Percentiles rank a stretch among this genome's conserved stretches.
These are phyloP conservation scores for Bombus affinis DNA, from an alignment of 1,140 invertebrate genomes.

Conservation along the genomic window DNA sequence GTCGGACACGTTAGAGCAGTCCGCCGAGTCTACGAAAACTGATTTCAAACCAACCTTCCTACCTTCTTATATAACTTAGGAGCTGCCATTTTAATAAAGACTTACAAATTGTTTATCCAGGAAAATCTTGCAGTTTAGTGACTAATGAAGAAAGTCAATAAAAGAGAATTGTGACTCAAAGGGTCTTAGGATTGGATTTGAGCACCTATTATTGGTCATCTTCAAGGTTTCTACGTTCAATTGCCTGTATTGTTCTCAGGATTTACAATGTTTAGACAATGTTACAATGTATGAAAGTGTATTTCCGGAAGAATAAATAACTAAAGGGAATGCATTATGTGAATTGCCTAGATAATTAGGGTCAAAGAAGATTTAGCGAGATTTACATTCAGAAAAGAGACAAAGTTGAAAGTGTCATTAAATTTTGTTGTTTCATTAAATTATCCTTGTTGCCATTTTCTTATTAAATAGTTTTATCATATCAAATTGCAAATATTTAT, in stretches of 20 bases:
- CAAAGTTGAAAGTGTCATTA: rapidly evolving
- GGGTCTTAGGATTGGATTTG: background rate
- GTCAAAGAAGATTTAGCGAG: rapidly evolving
- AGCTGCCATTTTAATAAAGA: rapidly evolving
- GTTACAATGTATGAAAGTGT: rapidly evolving
- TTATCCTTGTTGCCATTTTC: too few species aligned
- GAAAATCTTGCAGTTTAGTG: rapidly evolving
- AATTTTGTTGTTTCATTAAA: too few species aligned
- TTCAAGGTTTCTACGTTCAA: rapidly evolving
- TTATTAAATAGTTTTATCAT: too few species aligned
- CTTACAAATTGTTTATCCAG: rapidly evolving
- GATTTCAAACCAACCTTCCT: too few species aligned
- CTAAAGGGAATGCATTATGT: rapidly evolving
- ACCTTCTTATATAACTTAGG: background rate
- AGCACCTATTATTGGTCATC: rapidly evolving
- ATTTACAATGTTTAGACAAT: too few species aligned
- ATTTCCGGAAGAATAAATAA: rapidly evolving
- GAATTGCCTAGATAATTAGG: rapidly evolving
- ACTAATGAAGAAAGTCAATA: rapidly evolving
- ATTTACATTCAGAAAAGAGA: too few species aligned
- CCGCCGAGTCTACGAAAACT: rapidly evolving
- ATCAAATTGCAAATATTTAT: too few species aligned
- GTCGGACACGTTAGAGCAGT: too few species aligned
- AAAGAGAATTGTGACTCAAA: background rate
- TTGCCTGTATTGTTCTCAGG: rapidly evolving